Evolutionary conservation across 1,140 invertebrate genomes (phyloP), one percentile per base, ranked within the genome.

Genomic region (Dinothrombium tinctorium): DNA sequence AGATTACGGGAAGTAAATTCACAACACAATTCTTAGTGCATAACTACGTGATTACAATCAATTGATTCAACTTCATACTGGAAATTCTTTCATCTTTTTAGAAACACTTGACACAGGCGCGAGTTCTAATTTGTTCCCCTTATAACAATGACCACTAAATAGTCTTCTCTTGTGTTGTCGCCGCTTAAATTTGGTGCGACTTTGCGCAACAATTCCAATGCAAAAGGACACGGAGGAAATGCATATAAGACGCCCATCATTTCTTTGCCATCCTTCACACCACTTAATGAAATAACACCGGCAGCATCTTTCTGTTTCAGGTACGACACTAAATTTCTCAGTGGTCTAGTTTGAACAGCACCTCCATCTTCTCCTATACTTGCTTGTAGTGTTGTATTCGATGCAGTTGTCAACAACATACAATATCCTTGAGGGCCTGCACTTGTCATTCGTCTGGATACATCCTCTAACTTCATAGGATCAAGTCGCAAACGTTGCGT

Each of bases 261-360:
- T 4, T 47, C 49, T 43, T 52, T 48, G 17, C 29, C 39, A 29
- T 60, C 58, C 25, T 55, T 59, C n/a, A n/a, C n/a, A n/a, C n/a
- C n/a, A 39, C 55, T 56, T 7, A 95, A 60, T 2, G 83, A 83
- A 46, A 96, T 90, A 0, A 96, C 87, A 43, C 89, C 89, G 31
- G 89, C 89, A 11, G 89, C 87, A 58, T 95, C 87, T 61, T 96
- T 96, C 54, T 92, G 84, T 55, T 94, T 92, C 22, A 96, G 61
- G 57, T 96, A 96, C 0, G 82, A 83, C 0, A 95, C 84, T 33
- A 95, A 63, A 62, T 94, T 94, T n/a, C 81, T 69, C 43, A 92
- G 59, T 0, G 84, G 84, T 40, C 84, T 64, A 12, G 82, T 84
- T 54, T 90, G 84, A 15, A 89, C 78, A 26, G 48, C 43, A 36